These are phyloP conservation scores for Xestia sexstrigata DNA, from an alignment of 2,888 invertebrate genomes.

Conservation along the genomic window DNA sequence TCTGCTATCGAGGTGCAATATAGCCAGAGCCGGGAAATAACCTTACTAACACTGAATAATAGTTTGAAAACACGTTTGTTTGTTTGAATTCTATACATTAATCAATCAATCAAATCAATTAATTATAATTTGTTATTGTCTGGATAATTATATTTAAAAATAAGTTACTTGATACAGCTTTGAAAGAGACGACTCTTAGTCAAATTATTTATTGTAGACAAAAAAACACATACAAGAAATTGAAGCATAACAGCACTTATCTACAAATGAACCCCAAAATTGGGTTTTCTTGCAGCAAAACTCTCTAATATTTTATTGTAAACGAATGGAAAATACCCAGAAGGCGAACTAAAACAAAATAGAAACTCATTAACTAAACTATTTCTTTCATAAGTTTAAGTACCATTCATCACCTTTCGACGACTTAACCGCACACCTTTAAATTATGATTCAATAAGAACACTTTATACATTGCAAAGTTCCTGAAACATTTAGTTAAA, in stretches of 20 bases:
- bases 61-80: background rate
- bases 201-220: too few relatives aligned
- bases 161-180: too few relatives aligned
- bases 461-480: slow-evolving; percentile 28
- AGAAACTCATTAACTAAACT: background rate
- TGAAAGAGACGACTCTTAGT: too few relatives aligned
- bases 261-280: background rate
- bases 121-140: too few relatives aligned
- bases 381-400: background rate
- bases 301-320: background rate
- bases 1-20: background rate
- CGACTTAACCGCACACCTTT: background rate
- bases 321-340: background rate
- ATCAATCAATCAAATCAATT: too few relatives aligned
- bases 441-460: slow-evolving; percentile 38
- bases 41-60: background rate
- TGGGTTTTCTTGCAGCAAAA: background rate
- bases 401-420: background rate
- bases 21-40: background rate
- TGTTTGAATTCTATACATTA: background rate
- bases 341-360: background rate
- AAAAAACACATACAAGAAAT: background rate
- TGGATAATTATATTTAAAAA: too few relatives aligned
- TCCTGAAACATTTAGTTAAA: slow-evolving; percentile 39
- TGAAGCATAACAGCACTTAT: background rate